These are phyloP conservation scores for Saccostrea echinata DNA, from an alignment of 1,140 invertebrate species.

Conservation along the genomic window DNA sequence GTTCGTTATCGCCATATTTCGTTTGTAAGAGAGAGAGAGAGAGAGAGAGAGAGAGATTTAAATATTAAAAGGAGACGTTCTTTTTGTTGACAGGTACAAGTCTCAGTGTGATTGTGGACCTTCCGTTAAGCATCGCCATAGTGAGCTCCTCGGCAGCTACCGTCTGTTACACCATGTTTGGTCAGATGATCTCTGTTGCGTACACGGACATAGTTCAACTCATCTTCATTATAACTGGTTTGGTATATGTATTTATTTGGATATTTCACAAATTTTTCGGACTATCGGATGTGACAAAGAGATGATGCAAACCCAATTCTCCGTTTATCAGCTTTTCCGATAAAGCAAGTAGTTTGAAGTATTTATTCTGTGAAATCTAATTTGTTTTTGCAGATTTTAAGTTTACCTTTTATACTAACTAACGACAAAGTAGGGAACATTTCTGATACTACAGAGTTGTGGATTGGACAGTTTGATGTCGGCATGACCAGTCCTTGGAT, in stretches of 20 bases:
- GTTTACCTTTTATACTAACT: slow-evolving; percentile 95
- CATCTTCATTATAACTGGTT: slow-evolving; percentile 70
- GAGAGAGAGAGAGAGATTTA: not conserved
- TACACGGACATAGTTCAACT: slow-evolving; percentile 78
- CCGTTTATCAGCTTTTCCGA: too few relatives aligned
- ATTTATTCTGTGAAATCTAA: too few relatives aligned
- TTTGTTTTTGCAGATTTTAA: slow-evolving; percentile 89
- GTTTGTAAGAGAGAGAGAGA: too few relatives aligned
- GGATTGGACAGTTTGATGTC: slow-evolving; percentile 90
- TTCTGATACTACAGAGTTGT: slow-evolving; percentile 85
- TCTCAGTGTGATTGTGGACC: slow-evolving; percentile 74
- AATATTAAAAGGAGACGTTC: not conserved
- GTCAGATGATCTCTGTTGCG: slow-evolving; percentile 77
- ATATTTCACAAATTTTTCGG: too few relatives aligned
- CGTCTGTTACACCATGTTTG: slow-evolving; percentile 76
- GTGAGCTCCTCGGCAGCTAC: slow-evolving; percentile 71
- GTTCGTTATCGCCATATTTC: too few relatives aligned
- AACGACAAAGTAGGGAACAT: slow-evolving; percentile 89
- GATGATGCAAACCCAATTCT: too few relatives aligned
- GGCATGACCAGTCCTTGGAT: slow-evolving; percentile 65
- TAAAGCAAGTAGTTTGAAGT: too few relatives aligned
- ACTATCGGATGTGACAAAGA: too few relatives aligned
- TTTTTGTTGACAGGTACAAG: slow-evolving; percentile 71
- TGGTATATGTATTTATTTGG: slow-evolving; percentile 66
- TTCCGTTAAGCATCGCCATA: slow-evolving; percentile 70